Conservation (phyloP, 2,888 invertebrate genomes). For the Amphipyra tragopoginis region DNA sequence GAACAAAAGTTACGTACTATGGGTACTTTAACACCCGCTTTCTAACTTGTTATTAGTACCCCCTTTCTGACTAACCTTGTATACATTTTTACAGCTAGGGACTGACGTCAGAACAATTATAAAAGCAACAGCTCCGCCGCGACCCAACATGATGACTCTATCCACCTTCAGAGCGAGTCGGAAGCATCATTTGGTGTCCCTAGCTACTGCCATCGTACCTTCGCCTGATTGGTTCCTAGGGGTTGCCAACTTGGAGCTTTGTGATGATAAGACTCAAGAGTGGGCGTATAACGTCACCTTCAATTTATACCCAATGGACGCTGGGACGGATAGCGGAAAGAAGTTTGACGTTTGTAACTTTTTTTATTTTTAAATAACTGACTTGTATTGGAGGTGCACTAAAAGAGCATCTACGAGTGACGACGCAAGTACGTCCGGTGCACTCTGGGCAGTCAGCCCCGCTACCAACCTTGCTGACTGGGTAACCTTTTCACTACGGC, state of each 20-base stretch:
- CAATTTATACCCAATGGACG: conserved; percentile 98
- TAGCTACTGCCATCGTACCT: conserved; percentile 80
- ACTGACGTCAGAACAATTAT: conserved; percentile 79
- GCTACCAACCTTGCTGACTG: too few species aligned
- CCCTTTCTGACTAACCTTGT: too few species aligned
- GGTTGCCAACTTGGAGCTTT: conserved; percentile 96
- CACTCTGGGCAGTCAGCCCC: too few species aligned
- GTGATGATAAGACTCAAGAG: conserved; percentile 92
- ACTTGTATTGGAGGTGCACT: too few species aligned
- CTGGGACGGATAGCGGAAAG: conserved; percentile 97
- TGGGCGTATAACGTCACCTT: conserved; percentile 95
- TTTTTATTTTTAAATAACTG: not conserved
- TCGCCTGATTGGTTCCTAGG: conserved; percentile 99
- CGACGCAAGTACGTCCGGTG: too few species aligned
- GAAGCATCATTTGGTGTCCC: conserved; percentile 78
- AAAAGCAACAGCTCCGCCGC: conserved; percentile 78
- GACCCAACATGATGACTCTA: conserved; percentile 72
- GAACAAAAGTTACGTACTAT: too few species aligned
- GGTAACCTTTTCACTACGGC: too few species aligned
- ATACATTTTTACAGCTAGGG: conserved; percentile 66
- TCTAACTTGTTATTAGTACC: too few species aligned
- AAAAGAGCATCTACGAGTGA: too few species aligned
- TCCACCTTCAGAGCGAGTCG: conserved; percentile 78
- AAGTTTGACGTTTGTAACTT: conserved; percentile 93
- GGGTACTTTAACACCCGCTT: too few species aligned